phyloP scores from a whole-genome alignment of 1,140 invertebrate species.

The Drosophila erecta region DNA sequence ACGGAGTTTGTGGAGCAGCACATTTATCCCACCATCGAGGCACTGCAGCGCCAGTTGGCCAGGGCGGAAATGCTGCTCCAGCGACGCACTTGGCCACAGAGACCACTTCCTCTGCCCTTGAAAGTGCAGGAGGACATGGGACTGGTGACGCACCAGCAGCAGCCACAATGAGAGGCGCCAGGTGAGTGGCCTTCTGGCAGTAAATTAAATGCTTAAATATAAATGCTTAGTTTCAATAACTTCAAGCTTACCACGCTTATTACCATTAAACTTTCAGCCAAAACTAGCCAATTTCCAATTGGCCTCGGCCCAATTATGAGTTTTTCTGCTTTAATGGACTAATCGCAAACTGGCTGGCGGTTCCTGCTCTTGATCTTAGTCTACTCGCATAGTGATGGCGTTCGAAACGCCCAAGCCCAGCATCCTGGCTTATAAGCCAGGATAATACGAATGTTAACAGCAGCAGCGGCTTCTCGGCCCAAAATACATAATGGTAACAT shows the following conservation, averaged over 20 bases:
- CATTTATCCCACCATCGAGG: slow-evolving; percentile 85
- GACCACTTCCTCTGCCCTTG: slow-evolving; percentile 73
- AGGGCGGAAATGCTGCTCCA: slow-evolving; percentile 82
- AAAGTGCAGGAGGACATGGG: slow-evolving; percentile 67
- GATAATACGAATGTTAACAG: slow-evolving; percentile 49
- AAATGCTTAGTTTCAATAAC: not conserved
- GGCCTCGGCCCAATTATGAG: not conserved
- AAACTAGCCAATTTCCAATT: not conserved
- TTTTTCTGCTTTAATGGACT: slow-evolving; percentile 1
- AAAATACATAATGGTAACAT: slow-evolving; percentile 23
- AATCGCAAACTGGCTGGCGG: not conserved
- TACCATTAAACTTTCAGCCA: not conserved
- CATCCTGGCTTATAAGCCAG: slow-evolving; percentile 35
- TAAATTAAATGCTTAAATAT: too few relatives aligned
- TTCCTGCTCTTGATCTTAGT: slow-evolving; percentile 5
- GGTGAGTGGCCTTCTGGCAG: not conserved
- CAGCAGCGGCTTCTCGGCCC: slow-evolving; percentile 24
- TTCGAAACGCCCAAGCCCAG: slow-evolving; percentile 63
- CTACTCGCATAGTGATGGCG: slow-evolving; percentile 42
- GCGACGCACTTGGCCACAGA: slow-evolving; percentile 79
- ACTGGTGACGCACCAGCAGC: slow-evolving; percentile 37
- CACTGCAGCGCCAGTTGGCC: slow-evolving; percentile 85
- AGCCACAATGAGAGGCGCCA: slow-evolving; percentile 3
- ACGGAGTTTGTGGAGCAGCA: slow-evolving; percentile 90
- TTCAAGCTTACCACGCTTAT: too few relatives aligned